Evolutionary conservation across 2,888 invertebrate species (phyloP).

Genomic region (Eugnorisma glareosa): DNA sequence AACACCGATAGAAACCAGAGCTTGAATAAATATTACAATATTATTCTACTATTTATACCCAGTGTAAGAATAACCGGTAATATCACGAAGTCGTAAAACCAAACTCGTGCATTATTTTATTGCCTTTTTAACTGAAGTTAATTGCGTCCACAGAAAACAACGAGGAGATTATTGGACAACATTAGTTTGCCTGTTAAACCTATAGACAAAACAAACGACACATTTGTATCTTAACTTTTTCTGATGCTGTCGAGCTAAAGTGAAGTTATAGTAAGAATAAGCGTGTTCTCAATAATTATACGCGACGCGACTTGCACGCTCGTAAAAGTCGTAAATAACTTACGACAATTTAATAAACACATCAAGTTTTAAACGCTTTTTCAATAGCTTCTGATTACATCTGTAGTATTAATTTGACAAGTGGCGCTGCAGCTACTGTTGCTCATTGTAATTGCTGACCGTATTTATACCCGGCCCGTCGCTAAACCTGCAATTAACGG

Average conservation of each 20-base stretch:
- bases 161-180: slow-evolving; percentile 26
- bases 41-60: slow-evolving; percentile 42
- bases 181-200: slow-evolving; percentile 32
- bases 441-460: slow-evolving; percentile 79
- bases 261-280: slow-evolving; percentile 55
- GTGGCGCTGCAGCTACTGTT: slow-evolving; percentile 79
- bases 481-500: slow-evolving; percentile 57
- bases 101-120: slow-evolving; percentile 37
- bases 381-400: slow-evolving; percentile 85
- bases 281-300: slow-evolving; percentile 70
- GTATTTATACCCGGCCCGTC: slow-evolving; percentile 34
- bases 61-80: slow-evolving; percentile 34
- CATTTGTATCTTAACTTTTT: slow-evolving; percentile 16
- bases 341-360: slow-evolving; percentile 89
- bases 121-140: slow-evolving; percentile 20
- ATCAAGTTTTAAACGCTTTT: slow-evolving; percentile 86
- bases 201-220: slow-evolving; percentile 25
- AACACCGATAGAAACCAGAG: slow-evolving; percentile 46
- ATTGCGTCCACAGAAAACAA: slow-evolving; percentile 17
- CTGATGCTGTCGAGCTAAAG: slow-evolving; percentile 19
- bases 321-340: slow-evolving; percentile 83
- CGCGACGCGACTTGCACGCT: slow-evolving; percentile 61
- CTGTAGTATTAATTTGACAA: slow-evolving; percentile 85
- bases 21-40: slow-evolving; percentile 50
- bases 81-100: slow-evolving; percentile 33